Percentiles rank a stretch among this genome's conserved stretches.
Evolutionary conservation across 2,888 invertebrate species (phyloP).

Genomic region (Pandemis cinnamomeana): DNA sequence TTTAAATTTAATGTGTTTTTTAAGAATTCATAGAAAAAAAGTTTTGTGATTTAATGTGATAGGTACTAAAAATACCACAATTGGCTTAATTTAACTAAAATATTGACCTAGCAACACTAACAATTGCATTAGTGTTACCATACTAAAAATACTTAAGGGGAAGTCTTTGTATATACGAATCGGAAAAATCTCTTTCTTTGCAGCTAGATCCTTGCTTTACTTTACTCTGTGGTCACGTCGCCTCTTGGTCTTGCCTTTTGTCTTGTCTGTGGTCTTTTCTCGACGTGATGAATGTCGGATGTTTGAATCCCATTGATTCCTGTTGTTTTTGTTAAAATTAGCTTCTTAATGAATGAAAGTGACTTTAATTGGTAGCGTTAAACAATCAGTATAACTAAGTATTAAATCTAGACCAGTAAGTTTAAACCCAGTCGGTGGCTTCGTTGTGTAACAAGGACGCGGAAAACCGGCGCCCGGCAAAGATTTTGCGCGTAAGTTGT

Average conservation of each 20-base stretch:
- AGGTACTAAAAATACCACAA: no score
- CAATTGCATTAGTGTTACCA: background rate
- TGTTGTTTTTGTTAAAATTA: constrained; percentile 31
- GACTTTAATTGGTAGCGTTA: background rate
- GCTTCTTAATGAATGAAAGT: constrained; percentile 35
- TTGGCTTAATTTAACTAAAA: no score
- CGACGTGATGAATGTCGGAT: background rate
- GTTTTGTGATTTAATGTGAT: no score
- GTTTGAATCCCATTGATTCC: constrained; percentile 27
- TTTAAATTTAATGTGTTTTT: no score
- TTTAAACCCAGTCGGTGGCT: background rate
- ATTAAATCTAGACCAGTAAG: background rate
- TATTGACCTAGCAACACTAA: background rate
- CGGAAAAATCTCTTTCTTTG: no score
- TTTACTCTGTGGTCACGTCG: no score
- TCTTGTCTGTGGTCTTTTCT: background rate
- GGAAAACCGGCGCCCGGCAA: constrained; percentile 20
- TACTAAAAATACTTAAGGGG: background rate
- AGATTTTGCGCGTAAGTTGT: constrained; percentile 35
- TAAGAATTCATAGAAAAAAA: no score
- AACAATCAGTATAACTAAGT: background rate
- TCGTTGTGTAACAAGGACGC: background rate
- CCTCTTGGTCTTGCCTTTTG: background rate
- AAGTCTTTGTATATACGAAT: background rate
- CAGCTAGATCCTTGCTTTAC: no score